phyloP scores from a whole-genome alignment of 2,113 vertebrate genomes.

The Cnemophilus loriae region DNA sequence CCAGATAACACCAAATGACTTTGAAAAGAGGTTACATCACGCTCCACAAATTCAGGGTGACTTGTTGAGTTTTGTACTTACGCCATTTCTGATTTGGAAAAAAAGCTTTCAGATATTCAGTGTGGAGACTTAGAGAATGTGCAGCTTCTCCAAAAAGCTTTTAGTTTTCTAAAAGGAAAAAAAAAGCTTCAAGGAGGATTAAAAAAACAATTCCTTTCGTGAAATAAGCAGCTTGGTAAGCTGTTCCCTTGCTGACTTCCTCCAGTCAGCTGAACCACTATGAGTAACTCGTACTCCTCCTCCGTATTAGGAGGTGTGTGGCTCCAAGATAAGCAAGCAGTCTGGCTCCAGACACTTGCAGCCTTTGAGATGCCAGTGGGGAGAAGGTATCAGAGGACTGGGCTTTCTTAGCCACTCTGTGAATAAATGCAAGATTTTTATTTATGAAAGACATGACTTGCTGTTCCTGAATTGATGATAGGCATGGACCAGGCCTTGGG shows the following conservation, averaged over 20 bases:
- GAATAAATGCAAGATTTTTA: background rate
- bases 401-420: background rate
- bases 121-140: background rate
- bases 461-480: background rate
- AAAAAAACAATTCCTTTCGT: background rate
- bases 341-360: background rate
- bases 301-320: constrained; percentile 10
- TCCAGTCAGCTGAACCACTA: background rate
- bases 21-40: background rate
- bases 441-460: background rate
- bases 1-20: background rate
- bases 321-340: background rate
- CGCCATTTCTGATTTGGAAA: background rate
- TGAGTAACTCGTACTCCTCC: background rate
- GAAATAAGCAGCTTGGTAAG: background rate
- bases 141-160: background rate
- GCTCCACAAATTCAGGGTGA: background rate
- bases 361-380: background rate
- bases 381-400: background rate
- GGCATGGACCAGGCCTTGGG: background rate
- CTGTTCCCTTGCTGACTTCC: background rate
- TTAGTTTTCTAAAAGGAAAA: background rate
- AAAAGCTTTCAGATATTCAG: background rate
- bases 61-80: background rate
- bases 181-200: background rate